A percentile compares a stretch with the other conserved stretches of the same genome.
Evolutionary conservation across 2,113 vertebrate genomes (phyloP).

Genomic region (Agelaius phoeniceus): DNA sequence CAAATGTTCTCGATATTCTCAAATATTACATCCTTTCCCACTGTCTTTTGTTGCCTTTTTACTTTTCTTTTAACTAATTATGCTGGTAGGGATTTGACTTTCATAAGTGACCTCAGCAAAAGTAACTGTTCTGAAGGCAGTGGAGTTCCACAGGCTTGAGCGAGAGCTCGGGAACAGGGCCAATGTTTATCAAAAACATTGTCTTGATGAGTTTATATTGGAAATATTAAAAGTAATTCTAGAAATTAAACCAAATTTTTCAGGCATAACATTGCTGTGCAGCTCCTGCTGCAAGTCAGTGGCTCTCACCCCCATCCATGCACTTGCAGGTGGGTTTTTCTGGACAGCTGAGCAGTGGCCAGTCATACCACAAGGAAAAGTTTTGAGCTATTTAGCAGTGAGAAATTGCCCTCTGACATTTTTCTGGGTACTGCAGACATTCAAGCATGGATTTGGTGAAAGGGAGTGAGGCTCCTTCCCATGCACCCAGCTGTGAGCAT

Average conservation of each 20-base stretch:
- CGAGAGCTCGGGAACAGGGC: no score
- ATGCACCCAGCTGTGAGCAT: neutral
- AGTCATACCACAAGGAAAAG: fast-evolving
- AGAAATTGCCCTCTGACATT: neutral
- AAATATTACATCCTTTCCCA: fast-evolving
- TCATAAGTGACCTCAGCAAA: fast-evolving
- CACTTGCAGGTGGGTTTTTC: neutral
- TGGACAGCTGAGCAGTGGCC: neutral
- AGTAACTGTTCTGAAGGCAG: neutral
- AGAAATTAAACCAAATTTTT: neutral
- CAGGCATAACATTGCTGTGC: fast-evolving
- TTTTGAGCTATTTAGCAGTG: neutral
- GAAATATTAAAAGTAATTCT: neutral
- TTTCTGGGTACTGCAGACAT: neutral
- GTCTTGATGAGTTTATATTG: neutral
- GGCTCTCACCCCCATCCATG: fast-evolving
- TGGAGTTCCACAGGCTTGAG: neutral
- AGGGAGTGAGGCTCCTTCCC: neutral
- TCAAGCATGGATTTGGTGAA: neutral
- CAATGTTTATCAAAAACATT: neutral
- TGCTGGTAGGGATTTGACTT: fast-evolving
- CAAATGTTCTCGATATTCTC: neutral
- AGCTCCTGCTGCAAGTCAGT: fast-evolving
- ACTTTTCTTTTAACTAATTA: neutral
- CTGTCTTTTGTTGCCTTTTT: neutral